These are phyloP conservation scores for Manis javanica DNA, from an alignment of 2,797 vertebrate genomes.

Conservation along the genomic window DNA sequence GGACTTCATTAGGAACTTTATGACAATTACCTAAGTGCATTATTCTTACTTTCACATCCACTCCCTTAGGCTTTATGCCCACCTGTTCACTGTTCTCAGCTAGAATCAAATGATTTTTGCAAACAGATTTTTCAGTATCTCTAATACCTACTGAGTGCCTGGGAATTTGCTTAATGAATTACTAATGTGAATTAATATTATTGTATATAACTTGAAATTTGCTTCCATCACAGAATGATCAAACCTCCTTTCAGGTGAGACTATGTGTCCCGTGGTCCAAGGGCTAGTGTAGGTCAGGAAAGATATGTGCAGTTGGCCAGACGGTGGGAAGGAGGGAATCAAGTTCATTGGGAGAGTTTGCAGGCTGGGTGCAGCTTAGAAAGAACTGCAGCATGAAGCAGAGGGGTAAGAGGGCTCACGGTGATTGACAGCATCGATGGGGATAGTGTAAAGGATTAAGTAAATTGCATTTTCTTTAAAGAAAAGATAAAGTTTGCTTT, in stretches of 20 bases:
- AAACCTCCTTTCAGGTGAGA: too few relatives aligned
- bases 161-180: neutral
- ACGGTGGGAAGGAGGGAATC: neutral
- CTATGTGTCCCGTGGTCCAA: neutral
- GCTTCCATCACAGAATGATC: neutral
- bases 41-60: neutral
- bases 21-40: neutral
- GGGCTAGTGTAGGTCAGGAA: neutral
- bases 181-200: neutral
- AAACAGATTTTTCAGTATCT: neutral
- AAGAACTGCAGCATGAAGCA: neutral
- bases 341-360: too few relatives aligned
- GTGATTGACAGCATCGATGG: neutral
- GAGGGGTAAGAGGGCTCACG: neutral
- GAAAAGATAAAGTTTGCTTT: neutral
- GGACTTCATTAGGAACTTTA: fast-evolving
- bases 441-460: neutral
- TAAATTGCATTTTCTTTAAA: neutral
- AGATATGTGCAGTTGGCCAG: fast-evolving
- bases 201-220: neutral
- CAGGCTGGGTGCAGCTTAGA: neutral
- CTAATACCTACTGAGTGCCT: neutral
- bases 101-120: neutral
- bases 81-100: neutral
- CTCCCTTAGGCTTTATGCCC: neutral